Base-by-base conservation (phyloP, 2,797 vertebrate genomes). In the Aphelocoma californica region DNA sequence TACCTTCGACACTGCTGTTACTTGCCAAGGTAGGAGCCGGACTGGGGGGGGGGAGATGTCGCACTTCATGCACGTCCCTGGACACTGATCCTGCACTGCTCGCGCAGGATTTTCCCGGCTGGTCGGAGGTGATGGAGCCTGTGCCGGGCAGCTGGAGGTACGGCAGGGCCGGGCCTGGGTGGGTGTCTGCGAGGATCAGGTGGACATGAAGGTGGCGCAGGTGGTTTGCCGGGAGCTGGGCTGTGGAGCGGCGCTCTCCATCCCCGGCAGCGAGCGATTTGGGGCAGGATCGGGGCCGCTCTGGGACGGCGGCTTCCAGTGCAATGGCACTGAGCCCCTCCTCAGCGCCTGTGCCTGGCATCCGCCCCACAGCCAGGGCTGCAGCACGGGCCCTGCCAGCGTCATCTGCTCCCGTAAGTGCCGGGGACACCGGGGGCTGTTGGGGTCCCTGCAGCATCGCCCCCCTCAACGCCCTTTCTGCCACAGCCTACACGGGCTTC, bases 191-290 rank as follows among this genome's bases (percentile, higher is more conserved):
- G 24, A 67, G 34, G 82, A 88, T 6, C 3, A 11, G 4, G 82
- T 97, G 95, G 96, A 95, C 66, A 28, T 31, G n/a, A 31, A 38
- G 5, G 85, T 69, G 1, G 96, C 94, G 13, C 82, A 36, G 7
- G 95, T 97, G 74, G 93, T 97, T 5, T 98, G 97, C 92, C 86
- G 81, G 56, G 95, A 97, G 81, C 90, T 96, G 73, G 94, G 95
- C 51, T 97, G 97, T 2, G 94, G 96, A 3, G 2, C 2, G 13
- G 85, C 17, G 4, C 14, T 54, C 2, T 42, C 50, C 1, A 7
- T 81, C 2, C 16, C 44, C 0, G 31, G 58, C 21, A 17, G 3
- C 1, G 70, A 34, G 3, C 4, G 13, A 3, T 87, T 91, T 1
- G 86, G 34, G 12, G 64, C 7, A 1, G 81, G 58, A 23, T 12